Conservation (phyloP, 2,113 vertebrate genomes). For the Python bivittatus region DNA sequence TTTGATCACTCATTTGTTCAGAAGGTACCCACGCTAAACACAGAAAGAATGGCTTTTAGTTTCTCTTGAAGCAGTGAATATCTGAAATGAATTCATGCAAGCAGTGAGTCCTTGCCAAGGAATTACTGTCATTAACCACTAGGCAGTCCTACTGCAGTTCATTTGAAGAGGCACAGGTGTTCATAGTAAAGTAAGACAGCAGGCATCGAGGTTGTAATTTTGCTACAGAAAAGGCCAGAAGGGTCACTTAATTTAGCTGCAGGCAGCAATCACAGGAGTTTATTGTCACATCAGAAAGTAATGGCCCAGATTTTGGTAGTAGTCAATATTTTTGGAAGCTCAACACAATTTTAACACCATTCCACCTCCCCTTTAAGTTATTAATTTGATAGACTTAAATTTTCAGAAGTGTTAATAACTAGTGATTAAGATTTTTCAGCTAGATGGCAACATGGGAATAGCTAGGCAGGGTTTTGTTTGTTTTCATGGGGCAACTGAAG, state of each 20-base stretch:
- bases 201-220: slow-evolving; percentile 23
- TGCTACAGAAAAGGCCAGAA: background rate
- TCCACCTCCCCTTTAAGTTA: background rate
- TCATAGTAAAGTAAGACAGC: slow-evolving; percentile 40
- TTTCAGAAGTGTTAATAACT: background rate
- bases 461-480: background rate
- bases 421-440: background rate
- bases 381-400: slow-evolving; percentile 21
- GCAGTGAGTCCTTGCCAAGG: background rate
- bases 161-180: slow-evolving; percentile 23
- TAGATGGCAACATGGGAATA: background rate
- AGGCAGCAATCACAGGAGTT: slow-evolving; percentile 25
- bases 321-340: slow-evolving; percentile 31
- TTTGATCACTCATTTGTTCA: background rate
- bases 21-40: background rate
- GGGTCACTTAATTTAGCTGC: slow-evolving; percentile 17
- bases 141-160: slow-evolving; percentile 36
- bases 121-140: background rate
- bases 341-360: background rate
- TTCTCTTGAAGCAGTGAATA: accelerated
- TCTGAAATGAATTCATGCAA: background rate
- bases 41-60: background rate
- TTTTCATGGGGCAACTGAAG: background rate
- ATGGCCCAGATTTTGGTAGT: slow-evolving; percentile 5
- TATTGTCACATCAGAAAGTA: background rate